Evolutionary conservation across 2,888 invertebrate genomes (phyloP).

Genomic region (Caenorhabditis sinica): DNA sequence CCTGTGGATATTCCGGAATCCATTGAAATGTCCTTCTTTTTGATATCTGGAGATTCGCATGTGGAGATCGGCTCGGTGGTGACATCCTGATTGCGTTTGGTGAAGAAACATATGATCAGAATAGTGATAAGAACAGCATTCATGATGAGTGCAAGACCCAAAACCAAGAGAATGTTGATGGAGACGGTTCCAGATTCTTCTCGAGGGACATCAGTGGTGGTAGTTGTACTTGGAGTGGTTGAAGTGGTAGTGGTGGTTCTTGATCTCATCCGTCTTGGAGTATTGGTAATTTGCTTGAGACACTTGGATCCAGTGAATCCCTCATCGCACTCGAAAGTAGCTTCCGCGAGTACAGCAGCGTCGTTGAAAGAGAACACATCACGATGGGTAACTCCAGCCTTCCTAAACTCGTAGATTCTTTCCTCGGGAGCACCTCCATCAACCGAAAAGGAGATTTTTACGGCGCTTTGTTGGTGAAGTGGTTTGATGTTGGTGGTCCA

Average conservation of each 20-base stretch:
- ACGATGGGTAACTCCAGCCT: background rate
- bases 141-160: background rate
- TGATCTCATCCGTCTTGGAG: background rate
- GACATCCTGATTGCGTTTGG: too few species aligned
- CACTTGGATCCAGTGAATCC: constrained; percentile 13
- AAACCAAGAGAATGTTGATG: background rate
- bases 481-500: background rate
- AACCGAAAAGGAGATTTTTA: background rate
- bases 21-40: background rate
- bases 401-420: background rate
- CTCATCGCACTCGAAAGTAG: constrained; percentile 14
- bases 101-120: background rate
- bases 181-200: background rate
- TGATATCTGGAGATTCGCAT: background rate
- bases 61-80: background rate
- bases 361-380: background rate
- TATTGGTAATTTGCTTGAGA: background rate
- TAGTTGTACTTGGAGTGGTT: background rate
- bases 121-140: background rate
- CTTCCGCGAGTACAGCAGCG: background rate
- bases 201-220: background rate
- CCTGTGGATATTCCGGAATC: background rate
- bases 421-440: background rate
- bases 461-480: background rate
- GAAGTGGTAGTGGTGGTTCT: background rate